Evolutionary conservation across 2,113 vertebrate species (phyloP), one percentile per base, ranked within the genome.

Genomic region (Lynx canadensis): DNA sequence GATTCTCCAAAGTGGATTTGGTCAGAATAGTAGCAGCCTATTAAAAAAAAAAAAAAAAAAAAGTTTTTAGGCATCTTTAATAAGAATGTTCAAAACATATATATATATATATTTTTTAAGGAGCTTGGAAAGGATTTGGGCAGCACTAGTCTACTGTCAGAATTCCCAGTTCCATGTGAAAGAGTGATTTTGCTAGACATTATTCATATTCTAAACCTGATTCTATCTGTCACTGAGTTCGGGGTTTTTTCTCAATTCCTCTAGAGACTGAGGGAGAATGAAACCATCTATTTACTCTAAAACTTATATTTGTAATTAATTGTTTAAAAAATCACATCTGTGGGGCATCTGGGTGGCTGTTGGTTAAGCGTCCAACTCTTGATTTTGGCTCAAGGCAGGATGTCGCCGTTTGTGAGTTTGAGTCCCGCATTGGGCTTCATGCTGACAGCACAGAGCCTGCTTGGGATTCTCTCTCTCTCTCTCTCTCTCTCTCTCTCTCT

Each of bases 11-110:
- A 66, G 99, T 99, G 25, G 99, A 99, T 97, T 99, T 99, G 97
- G 96, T 96, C 96, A 99, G 98, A 21, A 99, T 99, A 21, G 98
- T 99, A 48, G 99, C 96, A 29, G 99, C 99, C 99, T 99, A 97
- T 57, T 91, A 27, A 89, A 33, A 74, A 19, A 93, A 80, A 74
- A 19, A 88, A 84, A 71, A 92, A 23, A 33, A 45, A n/a, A 45
- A 78, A 25, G 27, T 38, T 38, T 73, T 73, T 38, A 78, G n/a
- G 12, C 11, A 25, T 71, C 80, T 92, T 93, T 91, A 96, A 65
- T n/a, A 83, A 91, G n/a, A 85, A 81, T 41, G 29, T 23, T 33
- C 8, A 80, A 82, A 82, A 8, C 33, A 14, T 88, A 29, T 27
- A 27, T 66, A 68, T 66, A 68, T 5, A 55, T 8, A 19, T 25